Evolutionary conservation across 2,888 invertebrate genomes (phyloP), one percentile per base, ranked within the genome.

Genomic region (Dioctria linearis): DNA sequence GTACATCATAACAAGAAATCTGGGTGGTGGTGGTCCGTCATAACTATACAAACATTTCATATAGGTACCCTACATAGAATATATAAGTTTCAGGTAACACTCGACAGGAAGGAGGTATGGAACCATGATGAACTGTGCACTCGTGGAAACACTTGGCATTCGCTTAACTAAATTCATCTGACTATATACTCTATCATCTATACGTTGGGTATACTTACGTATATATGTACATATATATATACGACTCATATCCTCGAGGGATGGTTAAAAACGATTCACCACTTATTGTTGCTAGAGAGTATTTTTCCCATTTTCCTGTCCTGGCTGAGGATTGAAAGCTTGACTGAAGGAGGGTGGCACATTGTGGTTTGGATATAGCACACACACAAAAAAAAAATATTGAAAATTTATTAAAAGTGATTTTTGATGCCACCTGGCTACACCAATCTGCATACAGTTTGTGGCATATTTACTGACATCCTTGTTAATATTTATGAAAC

Each of bases 401-500:
- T 13, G 61, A 71, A 69, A 79, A 79, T 79, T 79, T 79, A 79
- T 79, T 79, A 57, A 79, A 79, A 69, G 71, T 79, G 79, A 79
- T 79, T 79, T 79, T 79, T 71, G 79, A 67, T 71, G 79, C 71
- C 79, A 71, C 61, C 54, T 67, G 71, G 46, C 59, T 11, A 65
- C 71, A 46, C 78, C 71, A 49, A 42, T 42, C 54, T 69, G 81
- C 2, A 71, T 61, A 61, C 67, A 79, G 61, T 81, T 54, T 78
- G 69, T 54, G 67, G 75, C 76, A 81, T 81, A 81, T 81, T 81
- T 81, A 81, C 73, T 80, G 76, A 73, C 63, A 69, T 61, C 67
- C 75, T 81, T 78, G 66, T 81, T 79, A 79, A 79, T 79, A 81
- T 81, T 81, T 81, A 81, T 79, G 81, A 81, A 79, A 59, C 59